A percentile compares a stretch with the other conserved stretches of the same genome.
Conservation (phyloP, 2,113 vertebrate genomes). For the Paradoxurus hermaphroditus region DNA sequence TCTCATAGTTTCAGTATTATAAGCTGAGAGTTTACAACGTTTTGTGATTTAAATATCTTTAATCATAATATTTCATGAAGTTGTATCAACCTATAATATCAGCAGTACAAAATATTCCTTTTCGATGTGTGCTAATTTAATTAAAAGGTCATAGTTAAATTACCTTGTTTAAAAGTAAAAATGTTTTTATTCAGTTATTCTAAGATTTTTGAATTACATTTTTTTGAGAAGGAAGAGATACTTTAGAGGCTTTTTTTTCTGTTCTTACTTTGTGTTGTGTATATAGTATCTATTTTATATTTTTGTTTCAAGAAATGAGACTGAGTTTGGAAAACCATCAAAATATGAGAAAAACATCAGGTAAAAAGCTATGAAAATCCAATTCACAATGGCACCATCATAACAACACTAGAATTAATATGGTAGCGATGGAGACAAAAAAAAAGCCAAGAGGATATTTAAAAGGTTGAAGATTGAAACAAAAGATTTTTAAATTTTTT, state of each 20-base stretch:
- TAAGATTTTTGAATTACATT: not conserved
- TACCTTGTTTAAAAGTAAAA: not conserved
- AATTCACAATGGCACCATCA: too few species aligned
- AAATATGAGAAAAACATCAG: not conserved
- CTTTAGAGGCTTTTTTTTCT: not conserved
- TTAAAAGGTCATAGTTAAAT: constrained; percentile 3
- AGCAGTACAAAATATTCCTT: not conserved
- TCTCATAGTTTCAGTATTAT: not conserved
- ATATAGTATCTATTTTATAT: not conserved
- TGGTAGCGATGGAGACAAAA: not conserved
- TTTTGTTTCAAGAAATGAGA: not conserved
- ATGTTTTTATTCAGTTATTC: constrained; percentile 29
- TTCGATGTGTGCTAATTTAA: constrained; percentile 29
- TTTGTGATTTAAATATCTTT: constrained; percentile 51
- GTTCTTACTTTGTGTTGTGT: not conserved
- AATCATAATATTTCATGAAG: not conserved
- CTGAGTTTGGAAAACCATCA: not conserved
- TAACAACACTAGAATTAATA: not conserved
- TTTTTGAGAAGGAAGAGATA: not conserved
- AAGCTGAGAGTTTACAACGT: constrained; percentile 10
- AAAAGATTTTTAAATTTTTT: too few species aligned
- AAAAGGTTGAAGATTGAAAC: not conserved
- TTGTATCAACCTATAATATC: not conserved
- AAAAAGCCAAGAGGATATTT: not conserved
- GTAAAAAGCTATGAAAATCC: not conserved